Percentiles rank a stretch among this genome's conserved stretches.
Conservation (phyloP, 2,888 invertebrate species). For the Microplitis manilae region DNA sequence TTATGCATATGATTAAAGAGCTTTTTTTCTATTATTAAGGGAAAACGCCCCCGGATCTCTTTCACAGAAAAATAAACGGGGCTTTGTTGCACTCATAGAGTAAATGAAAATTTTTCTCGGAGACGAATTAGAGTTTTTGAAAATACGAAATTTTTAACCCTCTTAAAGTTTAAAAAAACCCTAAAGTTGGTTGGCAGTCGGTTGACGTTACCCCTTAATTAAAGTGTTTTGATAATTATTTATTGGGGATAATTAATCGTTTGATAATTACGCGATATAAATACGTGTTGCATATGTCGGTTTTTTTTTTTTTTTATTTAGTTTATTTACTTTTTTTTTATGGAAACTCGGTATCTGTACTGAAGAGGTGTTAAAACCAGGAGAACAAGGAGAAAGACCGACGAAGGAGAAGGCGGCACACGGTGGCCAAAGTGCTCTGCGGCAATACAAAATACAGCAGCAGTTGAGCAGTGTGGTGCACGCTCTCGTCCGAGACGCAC, state of each 20-base stretch:
- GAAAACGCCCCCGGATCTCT: too few relatives aligned
- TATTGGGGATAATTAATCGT: neutral
- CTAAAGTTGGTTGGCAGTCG: neutral
- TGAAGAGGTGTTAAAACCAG: conserved; percentile 30
- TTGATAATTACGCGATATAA: neutral
- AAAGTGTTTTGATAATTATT: neutral
- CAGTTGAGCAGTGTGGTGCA: conserved; percentile 64
- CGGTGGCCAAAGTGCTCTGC: conserved; percentile 51
- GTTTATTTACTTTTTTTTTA: neutral
- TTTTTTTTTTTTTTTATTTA: neutral
- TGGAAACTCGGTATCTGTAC: conserved; percentile 5
- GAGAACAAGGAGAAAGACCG: conserved; percentile 41
- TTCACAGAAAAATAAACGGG: too few relatives aligned
- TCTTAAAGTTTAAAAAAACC: neutral
- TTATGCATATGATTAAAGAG: too few relatives aligned
- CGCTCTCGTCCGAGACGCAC: conserved; percentile 60
- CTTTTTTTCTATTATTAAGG: too few relatives aligned
- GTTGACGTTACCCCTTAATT: neutral
- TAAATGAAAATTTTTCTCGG: too few relatives aligned
- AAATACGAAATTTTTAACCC: too few relatives aligned
- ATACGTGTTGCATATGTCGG: neutral
- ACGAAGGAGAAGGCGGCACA: conserved; percentile 36
- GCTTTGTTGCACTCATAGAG: too few relatives aligned
- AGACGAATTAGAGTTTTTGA: too few relatives aligned
- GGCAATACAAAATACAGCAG: conserved; percentile 57